Conservation (phyloP, 2,888 invertebrate species). For the Poecilobothrus nobilitatus region DNA sequence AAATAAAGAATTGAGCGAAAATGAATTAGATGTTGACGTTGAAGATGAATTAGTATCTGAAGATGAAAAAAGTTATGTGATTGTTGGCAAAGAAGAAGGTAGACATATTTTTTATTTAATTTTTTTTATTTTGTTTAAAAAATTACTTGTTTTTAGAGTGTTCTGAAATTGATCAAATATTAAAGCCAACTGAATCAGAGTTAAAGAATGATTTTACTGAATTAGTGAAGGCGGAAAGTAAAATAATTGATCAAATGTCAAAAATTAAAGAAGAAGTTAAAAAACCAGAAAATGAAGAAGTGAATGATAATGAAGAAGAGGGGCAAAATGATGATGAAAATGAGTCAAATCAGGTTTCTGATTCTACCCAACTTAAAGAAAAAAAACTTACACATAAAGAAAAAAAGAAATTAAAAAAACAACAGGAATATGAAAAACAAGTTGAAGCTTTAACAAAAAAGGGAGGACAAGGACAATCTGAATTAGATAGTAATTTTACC, state of each 20-base stretch:
- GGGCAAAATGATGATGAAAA: constrained; percentile 23
- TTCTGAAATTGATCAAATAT: neutral
- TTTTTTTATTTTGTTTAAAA: neutral
- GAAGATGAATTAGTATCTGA: constrained; percentile 30
- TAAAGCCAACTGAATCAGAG: neutral
- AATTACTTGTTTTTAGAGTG: neutral
- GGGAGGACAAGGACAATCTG: constrained; percentile 82
- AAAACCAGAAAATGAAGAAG: constrained; percentile 27
- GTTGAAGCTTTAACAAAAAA: constrained; percentile 77
- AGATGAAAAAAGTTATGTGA: constrained; percentile 15
- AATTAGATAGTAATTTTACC: constrained; percentile 88
- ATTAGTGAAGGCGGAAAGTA: constrained; percentile 17
- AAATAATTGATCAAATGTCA: constrained; percentile 13
- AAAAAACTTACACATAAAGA: constrained; percentile 84
- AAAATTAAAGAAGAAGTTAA: constrained; percentile 7
- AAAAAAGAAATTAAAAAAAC: constrained; percentile 82
- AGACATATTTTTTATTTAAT: neutral
- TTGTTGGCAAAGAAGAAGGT: neutral
- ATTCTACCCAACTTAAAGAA: constrained; percentile 38
- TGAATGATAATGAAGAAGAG: constrained; percentile 30
- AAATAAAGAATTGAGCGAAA: constrained; percentile 19
- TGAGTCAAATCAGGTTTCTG: constrained; percentile 17
- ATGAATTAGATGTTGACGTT: constrained; percentile 27
- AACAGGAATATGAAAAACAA: constrained; percentile 80
- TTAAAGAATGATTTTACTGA: constrained; percentile 17